These are phyloP conservation scores for Vanessa atalanta DNA, from an alignment of 1,140 invertebrate genomes.

Conservation along the genomic window DNA sequence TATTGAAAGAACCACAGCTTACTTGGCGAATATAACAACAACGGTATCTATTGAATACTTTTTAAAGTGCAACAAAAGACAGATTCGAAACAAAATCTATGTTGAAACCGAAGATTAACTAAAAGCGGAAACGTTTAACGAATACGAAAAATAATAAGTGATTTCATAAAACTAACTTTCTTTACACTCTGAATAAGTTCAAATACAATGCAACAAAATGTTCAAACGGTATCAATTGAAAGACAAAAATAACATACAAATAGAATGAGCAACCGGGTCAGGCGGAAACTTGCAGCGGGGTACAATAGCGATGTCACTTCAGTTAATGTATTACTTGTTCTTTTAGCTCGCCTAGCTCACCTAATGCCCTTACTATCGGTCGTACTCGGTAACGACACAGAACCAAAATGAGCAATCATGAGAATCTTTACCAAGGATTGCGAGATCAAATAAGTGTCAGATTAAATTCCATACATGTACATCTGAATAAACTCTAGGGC, in stretches of 20 bases:
- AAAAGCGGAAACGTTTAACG: too few species aligned
- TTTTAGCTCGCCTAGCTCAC: slow-evolving; percentile 34
- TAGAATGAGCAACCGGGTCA: slow-evolving; percentile 34
- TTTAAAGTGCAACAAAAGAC: too few species aligned
- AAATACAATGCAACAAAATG: slow-evolving; percentile 21
- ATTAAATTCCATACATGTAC: too few species aligned
- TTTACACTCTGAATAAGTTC: slow-evolving; percentile 3
- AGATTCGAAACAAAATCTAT: too few species aligned
- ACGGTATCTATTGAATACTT: too few species aligned
- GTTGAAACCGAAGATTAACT: too few species aligned
- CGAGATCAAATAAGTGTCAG: too few species aligned
- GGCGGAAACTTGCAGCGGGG: slow-evolving; percentile 33
- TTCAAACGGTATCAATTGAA: slow-evolving; percentile 39
- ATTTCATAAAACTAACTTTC: neutral
- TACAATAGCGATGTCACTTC: slow-evolving; percentile 34
- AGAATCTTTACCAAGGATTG: too few species aligned
- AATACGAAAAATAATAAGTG: neutral
- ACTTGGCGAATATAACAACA: too few species aligned
- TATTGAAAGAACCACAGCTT: too few species aligned
- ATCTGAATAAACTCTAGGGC: too few species aligned
- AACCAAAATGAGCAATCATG: too few species aligned
- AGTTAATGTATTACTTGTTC: slow-evolving; percentile 41
- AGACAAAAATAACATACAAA: slow-evolving; percentile 36
- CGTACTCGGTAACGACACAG: neutral
- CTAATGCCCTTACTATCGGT: slow-evolving; percentile 17